These are phyloP conservation scores for Eurypyga helias DNA, from an alignment of 2,113 vertebrate species.

Conservation along the genomic window DNA sequence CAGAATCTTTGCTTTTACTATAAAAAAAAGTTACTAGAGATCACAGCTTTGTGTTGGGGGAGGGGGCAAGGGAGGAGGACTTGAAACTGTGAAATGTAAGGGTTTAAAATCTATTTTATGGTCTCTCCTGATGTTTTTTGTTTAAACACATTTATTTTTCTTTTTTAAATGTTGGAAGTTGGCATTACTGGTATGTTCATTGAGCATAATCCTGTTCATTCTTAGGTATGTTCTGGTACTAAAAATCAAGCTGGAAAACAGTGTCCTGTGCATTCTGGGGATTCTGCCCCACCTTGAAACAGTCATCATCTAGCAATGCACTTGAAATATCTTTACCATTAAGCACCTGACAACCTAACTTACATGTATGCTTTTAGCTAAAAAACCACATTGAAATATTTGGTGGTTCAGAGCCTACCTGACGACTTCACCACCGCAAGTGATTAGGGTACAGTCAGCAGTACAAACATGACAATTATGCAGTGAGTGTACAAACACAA, in stretches of 20 bases:
- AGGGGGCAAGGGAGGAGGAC: rapidly evolving
- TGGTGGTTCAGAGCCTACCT: neutral
- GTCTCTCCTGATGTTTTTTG: neutral
- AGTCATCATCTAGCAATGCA: neutral
- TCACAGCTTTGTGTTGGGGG: neutral
- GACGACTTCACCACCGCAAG: neutral
- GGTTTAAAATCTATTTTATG: neutral
- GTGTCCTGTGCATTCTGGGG: neutral
- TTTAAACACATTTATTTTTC: neutral
- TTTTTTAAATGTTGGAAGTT: neutral
- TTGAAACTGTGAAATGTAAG: neutral
- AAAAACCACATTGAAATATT: neutral
- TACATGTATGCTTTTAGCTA: neutral
- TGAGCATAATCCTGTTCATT: neutral
- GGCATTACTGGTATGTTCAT: neutral
- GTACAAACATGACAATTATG: neutral
- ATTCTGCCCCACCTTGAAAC: neutral
- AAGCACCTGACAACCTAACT: neutral
- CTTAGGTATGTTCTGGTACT: neutral
- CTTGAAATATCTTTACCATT: neutral
- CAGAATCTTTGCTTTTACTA: neutral
- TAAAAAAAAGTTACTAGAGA: neutral
- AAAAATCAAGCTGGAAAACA: neutral
- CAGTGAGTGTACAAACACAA: neutral
- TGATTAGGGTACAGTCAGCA: neutral